Percentiles rank a stretch among this genome's conserved stretches.
These are phyloP conservation scores for Zaprionus gabonicus DNA, from an alignment of 1,140 invertebrate genomes.

Conservation along the genomic window DNA sequence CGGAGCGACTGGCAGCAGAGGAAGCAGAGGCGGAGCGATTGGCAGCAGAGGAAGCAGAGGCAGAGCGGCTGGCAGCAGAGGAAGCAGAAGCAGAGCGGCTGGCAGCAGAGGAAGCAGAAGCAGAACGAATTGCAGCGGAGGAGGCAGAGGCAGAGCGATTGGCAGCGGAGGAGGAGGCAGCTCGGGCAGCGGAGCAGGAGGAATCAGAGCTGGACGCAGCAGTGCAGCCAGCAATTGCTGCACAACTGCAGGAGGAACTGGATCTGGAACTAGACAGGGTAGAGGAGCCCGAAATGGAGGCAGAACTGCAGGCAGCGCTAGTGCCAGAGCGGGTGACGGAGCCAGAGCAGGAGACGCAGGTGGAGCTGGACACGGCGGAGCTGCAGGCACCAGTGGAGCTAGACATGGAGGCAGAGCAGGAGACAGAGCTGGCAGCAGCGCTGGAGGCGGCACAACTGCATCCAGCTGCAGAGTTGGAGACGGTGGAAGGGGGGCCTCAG, in stretches of 20 bases:
- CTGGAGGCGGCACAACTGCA: neutral
- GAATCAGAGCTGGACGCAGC: neutral
- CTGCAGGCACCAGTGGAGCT: too few relatives aligned
- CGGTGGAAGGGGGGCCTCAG: too few relatives aligned
- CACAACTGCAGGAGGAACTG: constrained; percentile 7
- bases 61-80: neutral
- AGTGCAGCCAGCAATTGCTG: neutral
- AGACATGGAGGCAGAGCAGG: neutral
- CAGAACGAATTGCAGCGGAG: neutral
- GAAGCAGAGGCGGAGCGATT: neutral
- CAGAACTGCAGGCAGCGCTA: neutral
- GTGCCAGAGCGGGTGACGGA: neutral
- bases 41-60: neutral
- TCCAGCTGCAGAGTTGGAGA: neutral
- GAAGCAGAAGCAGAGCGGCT: neutral
- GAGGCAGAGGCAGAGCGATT: too few relatives aligned
- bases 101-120: neutral
- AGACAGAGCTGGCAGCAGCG: neutral
- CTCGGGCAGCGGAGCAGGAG: too few relatives aligned
- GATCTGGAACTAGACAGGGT: constrained; percentile 6
- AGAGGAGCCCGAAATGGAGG: neutral
- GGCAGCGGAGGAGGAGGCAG: neutral
- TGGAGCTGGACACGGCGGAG: too few relatives aligned
- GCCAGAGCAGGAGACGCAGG: neutral
- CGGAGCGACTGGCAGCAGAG: neutral